Base-by-base conservation (phyloP, 2,113 vertebrate genomes). In the Ammodytes marinus region DNA sequence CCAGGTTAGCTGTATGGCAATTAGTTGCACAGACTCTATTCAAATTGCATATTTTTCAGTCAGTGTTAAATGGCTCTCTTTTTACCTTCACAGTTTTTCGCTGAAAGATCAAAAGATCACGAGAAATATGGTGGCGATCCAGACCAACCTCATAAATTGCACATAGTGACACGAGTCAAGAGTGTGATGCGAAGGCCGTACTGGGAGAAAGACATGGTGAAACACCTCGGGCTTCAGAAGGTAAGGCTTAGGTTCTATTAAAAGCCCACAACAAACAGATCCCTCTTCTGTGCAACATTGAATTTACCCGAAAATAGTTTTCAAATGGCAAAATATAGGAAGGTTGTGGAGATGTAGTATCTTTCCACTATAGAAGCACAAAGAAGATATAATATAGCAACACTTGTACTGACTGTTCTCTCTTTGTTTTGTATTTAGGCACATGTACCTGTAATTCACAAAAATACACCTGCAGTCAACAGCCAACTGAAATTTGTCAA, bases 401-500 rank as follows among this genome's bases (percentile, higher is more conserved):
- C 15, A 2, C 37, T 35, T 5, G 37, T 58, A 59, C 9, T 49
- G 0, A 71, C 52, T 69, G 11, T 42, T 19, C 13, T 86, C 49
- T 78, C 46, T 78, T 74, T 90, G 0, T 54, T 3, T 8, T 52
- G 3, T 37, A n/a, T 73, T 1, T 46, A 99, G 98, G 93, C 95
- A 0, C 93, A 97, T 42, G 84, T 80, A 5, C 96, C 97, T 35
- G 93, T 94, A 55, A 95, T 99, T 74, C 97, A 99, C 88, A 99
- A 99, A 95, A 99, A 99, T 64, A 98, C 95, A 74, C 96, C 96
- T 64, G 94, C 97, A 0, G 96, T 99, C 86, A 99, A 99, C 66
- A 87, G 77, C 79, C 97, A 87, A 53, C 91, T 99, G 81, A 99
- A 99, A 89, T 86, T 96, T 53, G 81, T 99, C 78, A 99, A 99